Percentiles rank a stretch among this genome's conserved stretches.
Evolutionary conservation across 53 echinoderm and acorn worm species (phyloP).

Genomic region (Arbacia lixula): DNA sequence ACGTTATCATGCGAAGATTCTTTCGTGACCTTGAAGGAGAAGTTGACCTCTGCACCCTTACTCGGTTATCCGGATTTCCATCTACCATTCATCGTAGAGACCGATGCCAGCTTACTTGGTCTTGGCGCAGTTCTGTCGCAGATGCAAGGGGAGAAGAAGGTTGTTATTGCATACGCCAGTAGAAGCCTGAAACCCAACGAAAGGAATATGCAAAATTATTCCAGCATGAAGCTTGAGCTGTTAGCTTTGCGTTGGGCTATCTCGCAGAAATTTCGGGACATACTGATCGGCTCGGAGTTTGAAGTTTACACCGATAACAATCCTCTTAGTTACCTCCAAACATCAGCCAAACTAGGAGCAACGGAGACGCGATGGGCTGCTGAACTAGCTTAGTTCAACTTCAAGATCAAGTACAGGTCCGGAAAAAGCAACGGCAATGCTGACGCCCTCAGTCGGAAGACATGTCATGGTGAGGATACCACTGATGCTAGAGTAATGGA

Average conservation of each 20-base stretch:
- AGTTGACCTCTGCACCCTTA: too few relatives aligned
- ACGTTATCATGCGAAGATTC: too few relatives aligned
- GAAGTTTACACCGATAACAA: too few relatives aligned
- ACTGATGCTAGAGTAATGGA: neutral
- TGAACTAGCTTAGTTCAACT: slow-evolving; percentile 63
- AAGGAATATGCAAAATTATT: slow-evolving; percentile 73
- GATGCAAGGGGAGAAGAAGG: too few relatives aligned
- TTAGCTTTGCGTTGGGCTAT: slow-evolving; percentile 43
- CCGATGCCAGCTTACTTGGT: slow-evolving; percentile 61
- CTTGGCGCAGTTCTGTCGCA: slow-evolving; percentile 67
- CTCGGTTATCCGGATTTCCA: too few relatives aligned
- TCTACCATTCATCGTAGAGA: too few relatives aligned
- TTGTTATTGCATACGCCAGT: too few relatives aligned
- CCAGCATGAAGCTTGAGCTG: slow-evolving; percentile 63
- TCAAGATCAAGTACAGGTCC: slow-evolving; percentile 23
- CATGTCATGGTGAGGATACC: slow-evolving; percentile 25
- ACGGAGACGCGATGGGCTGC: slow-evolving; percentile 60
- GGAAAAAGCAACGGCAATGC: slow-evolving; percentile 57
- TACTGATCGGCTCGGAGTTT: too few relatives aligned
- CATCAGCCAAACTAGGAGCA: slow-evolving; percentile 58
- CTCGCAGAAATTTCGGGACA: slow-evolving; percentile 55
- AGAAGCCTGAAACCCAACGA: too few relatives aligned
- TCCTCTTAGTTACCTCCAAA: slow-evolving; percentile 51
- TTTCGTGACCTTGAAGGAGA: too few relatives aligned
- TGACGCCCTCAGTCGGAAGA: slow-evolving; percentile 56